Conservation (phyloP, 2,113 vertebrate species). For the Cygnus buccinator region DNA sequence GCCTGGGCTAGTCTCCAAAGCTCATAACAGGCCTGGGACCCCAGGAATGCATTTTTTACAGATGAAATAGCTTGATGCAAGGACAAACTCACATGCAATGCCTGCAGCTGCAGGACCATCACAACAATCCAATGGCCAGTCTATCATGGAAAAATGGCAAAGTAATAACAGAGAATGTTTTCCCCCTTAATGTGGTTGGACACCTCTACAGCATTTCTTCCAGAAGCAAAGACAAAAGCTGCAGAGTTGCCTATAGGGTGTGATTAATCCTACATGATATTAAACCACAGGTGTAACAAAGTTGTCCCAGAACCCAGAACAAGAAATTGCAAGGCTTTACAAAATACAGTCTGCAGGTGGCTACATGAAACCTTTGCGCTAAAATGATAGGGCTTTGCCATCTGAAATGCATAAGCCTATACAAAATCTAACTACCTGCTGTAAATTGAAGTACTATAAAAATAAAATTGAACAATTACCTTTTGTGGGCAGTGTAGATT, state of each 20-base stretch:
- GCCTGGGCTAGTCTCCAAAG: background rate
- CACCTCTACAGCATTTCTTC: background rate
- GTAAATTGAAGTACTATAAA: constrained; percentile 47
- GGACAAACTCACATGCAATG: background rate
- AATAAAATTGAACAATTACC: constrained; percentile 60
- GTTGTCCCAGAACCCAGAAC: background rate
- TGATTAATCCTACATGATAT: background rate
- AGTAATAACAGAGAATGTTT: background rate
- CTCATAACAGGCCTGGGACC: background rate
- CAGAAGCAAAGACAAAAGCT: constrained; percentile 36
- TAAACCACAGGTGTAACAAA: background rate
- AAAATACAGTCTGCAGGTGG: constrained; percentile 33
- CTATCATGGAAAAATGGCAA: background rate
- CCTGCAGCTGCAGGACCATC: background rate
- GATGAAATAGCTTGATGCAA: background rate
- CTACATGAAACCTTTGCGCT: constrained; percentile 27
- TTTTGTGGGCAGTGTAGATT: constrained; percentile 35
- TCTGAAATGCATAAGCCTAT: constrained; percentile 35
- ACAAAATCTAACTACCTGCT: constrained; percentile 50
- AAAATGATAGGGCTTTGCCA: constrained; percentile 41
- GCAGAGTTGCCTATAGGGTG: background rate
- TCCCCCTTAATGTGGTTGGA: background rate
- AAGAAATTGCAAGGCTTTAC: background rate
- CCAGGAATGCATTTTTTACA: background rate
- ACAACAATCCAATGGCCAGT: background rate